Evolutionary conservation across 2,113 vertebrate genomes (phyloP).

Genomic region (Saguinus imperator): DNA sequence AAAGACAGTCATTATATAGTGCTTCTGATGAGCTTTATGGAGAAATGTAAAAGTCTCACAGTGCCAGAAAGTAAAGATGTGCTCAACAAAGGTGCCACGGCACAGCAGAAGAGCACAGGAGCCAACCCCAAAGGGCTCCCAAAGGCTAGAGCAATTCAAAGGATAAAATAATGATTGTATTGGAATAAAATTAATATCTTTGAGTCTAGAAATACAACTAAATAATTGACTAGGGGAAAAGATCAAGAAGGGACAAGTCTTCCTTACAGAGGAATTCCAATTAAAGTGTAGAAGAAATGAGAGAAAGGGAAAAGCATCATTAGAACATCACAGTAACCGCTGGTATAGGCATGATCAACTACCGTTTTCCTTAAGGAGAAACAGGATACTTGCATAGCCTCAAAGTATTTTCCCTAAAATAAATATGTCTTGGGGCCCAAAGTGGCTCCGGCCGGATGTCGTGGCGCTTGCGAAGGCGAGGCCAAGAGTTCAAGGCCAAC

Average conservation of each 20-base stretch:
- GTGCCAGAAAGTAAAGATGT: conserved; percentile 24
- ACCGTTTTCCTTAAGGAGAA: background rate
- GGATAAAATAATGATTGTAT: background rate
- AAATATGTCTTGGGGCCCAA: background rate
- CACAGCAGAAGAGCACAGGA: background rate
- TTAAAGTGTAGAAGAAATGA: background rate
- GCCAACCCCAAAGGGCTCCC: background rate
- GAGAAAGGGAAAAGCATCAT: background rate
- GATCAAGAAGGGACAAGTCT: background rate
- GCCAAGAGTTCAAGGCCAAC: too few relatives aligned
- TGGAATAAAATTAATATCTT: background rate
- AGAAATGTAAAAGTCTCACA: conserved; percentile 11
- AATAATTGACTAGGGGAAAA: background rate
- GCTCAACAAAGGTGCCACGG: background rate
- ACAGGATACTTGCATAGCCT: background rate
- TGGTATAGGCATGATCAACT: background rate
- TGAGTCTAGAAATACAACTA: background rate
- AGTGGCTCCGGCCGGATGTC: too few relatives aligned
- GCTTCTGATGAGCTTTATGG: conserved; percentile 50
- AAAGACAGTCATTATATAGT: conserved; percentile 47
- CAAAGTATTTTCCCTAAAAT: background rate
- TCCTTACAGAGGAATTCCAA: conserved; percentile 33
- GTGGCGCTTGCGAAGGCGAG: too few relatives aligned
- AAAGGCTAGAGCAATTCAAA: background rate
- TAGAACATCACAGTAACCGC: background rate